Evolutionary conservation across 2,888 invertebrate genomes (phyloP), one percentile per base, ranked within the genome.

Genomic region (Drosophila paramelanica): DNA sequence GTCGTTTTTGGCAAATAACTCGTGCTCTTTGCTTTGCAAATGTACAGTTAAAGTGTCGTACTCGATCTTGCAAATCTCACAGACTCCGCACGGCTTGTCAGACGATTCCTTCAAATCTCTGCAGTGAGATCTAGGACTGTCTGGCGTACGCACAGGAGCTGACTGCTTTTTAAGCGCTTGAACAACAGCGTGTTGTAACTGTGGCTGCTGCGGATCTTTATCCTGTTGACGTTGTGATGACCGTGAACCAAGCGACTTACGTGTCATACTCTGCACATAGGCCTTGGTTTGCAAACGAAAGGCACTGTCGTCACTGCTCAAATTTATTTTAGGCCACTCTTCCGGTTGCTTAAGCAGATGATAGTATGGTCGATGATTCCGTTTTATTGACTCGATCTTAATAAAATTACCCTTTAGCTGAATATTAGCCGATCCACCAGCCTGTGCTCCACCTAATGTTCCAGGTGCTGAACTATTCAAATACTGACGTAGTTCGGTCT

Each of bases 11-110:
- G 95, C 95, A 91, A 96, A 96, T 74, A 95, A 94, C 59, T 95
- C 92, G 92, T 97, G 97, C 81, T 95, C 95, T 80, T 96, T 95
- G 33, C 95, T 95, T 75, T 95, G 95, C 20, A 96, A 93, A 89
- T 97, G 97, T 72, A 95, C 93, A 14, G 94, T 94, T 13, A 96
- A 93, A 88, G 95, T 95, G 66, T 93, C 94, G 91, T 96, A 97
- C 84, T 96, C 95, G 51, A 94, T 93, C 89, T 95, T 95, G 92
- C 97, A 97, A 91, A 97, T 95, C 93, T 96, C 96, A 93, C 96
- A 96, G 89, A 95, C 96, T 17, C 96, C 96, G 45, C 94, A 94
- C 73, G 93, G 92, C 47, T 92, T 92, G 3, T 92, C 92, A 33
- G 89, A 91, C 1, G 92, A 85, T 39, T 91, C 91, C 57, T 90